A percentile compares a stretch with the other conserved stretches of the same genome.
phyloP scores from a whole-genome alignment of 2,888 invertebrate genomes.

The Uropetala carovei region DNA sequence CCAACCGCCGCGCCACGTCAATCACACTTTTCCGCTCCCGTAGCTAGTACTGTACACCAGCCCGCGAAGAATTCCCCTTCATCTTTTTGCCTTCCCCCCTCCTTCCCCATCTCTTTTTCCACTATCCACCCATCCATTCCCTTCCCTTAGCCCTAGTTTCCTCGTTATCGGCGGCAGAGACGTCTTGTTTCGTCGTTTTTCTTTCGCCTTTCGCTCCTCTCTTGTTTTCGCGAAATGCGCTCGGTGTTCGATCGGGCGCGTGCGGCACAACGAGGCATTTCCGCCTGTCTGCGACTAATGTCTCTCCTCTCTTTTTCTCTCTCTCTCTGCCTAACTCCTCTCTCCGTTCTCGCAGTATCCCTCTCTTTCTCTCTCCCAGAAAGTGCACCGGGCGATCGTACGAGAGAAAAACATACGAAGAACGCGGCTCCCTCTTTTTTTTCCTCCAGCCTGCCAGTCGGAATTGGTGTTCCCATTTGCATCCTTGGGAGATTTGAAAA shows the following conservation, averaged over 20 bases:
- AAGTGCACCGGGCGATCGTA: neutral
- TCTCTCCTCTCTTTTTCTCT: neutral
- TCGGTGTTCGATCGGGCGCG: neutral
- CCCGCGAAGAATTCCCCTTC: neutral
- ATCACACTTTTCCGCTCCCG: neutral
- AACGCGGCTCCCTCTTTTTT: neutral
- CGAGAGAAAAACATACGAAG: neutral
- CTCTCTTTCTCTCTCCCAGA: neutral
- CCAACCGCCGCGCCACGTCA: neutral
- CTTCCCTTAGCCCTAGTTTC: neutral
- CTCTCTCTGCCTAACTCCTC: neutral
- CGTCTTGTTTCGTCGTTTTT: slow-evolving; percentile 10
- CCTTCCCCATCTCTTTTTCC: no score
- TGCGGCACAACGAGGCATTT: neutral
- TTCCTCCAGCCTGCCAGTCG: neutral
- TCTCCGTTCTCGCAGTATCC: neutral
- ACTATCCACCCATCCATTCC: no score
- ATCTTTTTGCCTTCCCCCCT: neutral
- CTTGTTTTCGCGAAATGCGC: neutral
- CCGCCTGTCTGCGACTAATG: neutral
- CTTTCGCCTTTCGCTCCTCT: neutral
- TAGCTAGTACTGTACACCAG: neutral
- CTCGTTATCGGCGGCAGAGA: neutral
- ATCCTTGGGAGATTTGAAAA: neutral
- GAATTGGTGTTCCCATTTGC: slow-evolving; percentile 14